These are phyloP conservation scores for Esox masquinongy DNA, from an alignment of 2,797 vertebrate genomes.

Conservation along the genomic window DNA sequence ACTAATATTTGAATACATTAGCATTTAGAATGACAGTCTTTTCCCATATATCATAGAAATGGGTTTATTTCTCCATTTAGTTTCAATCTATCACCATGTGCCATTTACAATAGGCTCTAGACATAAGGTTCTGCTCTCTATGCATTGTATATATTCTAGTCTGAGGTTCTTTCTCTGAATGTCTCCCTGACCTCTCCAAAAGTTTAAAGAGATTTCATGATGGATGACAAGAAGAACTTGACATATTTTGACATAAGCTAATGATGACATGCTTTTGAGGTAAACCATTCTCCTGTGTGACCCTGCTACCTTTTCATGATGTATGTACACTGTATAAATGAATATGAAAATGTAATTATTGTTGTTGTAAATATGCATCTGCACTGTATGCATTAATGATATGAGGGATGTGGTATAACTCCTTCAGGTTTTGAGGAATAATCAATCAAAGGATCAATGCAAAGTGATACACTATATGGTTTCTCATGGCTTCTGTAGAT, in stretches of 20 bases:
- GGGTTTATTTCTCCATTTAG: conserved; percentile 38
- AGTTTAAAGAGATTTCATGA: conserved; percentile 48
- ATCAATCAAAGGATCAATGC: conserved; percentile 23
- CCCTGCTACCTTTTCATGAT: conserved; percentile 1
- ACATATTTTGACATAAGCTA: conserved; percentile 25
- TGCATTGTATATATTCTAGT: conserved; percentile 77
- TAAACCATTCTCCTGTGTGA: neutral
- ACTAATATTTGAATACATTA: neutral
- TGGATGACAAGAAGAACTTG: conserved; percentile 20
- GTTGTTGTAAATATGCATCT: conserved; percentile 62
- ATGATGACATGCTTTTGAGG: conserved; percentile 16
- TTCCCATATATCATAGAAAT: conserved; percentile 31
- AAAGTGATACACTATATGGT: conserved; percentile 13
- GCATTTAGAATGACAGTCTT: conserved; percentile 41
- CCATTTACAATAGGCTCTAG: conserved; percentile 30
- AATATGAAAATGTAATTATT: conserved; percentile 54
- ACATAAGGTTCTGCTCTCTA: conserved; percentile 72
- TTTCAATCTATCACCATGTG: conserved; percentile 49
- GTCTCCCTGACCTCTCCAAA: conserved; percentile 73
- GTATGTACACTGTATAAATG: conserved; percentile 52
- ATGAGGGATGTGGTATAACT: conserved; percentile 36
- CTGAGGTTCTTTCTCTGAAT: conserved; percentile 83
- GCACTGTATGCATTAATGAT: conserved; percentile 38
- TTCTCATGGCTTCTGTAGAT: neutral
- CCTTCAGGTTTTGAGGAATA: conserved; percentile 44